Percentiles rank a stretch among this genome's conserved stretches.
Conservation (phyloP, 1,140 invertebrate species). For the Dendrolimus kikuchii region DNA sequence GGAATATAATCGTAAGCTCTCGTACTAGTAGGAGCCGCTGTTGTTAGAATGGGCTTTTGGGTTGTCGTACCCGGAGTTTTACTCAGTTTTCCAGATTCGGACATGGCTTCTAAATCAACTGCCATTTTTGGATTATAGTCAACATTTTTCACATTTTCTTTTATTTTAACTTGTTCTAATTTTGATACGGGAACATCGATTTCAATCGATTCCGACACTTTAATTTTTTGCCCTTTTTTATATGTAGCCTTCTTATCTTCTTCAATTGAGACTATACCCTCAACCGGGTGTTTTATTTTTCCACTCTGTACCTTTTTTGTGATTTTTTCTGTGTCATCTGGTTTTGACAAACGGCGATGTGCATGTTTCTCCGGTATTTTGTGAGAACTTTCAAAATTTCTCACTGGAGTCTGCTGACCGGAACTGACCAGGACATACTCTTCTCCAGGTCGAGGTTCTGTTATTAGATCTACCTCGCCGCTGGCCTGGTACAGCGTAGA, state of each 20-base stretch:
- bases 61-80: constrained; percentile 50
- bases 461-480: constrained; percentile 70
- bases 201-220: constrained; percentile 58
- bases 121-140: constrained; percentile 62
- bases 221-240: constrained; percentile 56
- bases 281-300: constrained; percentile 43
- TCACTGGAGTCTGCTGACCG: constrained; percentile 56
- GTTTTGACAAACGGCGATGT: constrained; percentile 39
- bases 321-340: constrained; percentile 46
- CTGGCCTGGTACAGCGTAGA: constrained; percentile 34
- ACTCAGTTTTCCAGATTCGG: constrained; percentile 60
- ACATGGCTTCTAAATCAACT: constrained; percentile 66
- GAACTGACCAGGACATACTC: constrained; percentile 71
- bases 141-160: constrained; percentile 42
- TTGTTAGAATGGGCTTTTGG: constrained; percentile 66
- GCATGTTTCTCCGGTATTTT: constrained; percentile 68
- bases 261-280: constrained; percentile 65
- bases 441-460: constrained; percentile 70
- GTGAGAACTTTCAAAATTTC: constrained; percentile 63
- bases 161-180: constrained; percentile 64
- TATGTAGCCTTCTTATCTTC: constrained; percentile 55
- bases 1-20: constrained; percentile 63
- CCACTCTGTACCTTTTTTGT: constrained; percentile 46
- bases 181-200: constrained; percentile 65
- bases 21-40: constrained; percentile 41